A percentile compares a stretch with the other conserved stretches of the same genome.
Conservation (phyloP, 2,888 invertebrate genomes). For the Syrista parreyssii region DNA sequence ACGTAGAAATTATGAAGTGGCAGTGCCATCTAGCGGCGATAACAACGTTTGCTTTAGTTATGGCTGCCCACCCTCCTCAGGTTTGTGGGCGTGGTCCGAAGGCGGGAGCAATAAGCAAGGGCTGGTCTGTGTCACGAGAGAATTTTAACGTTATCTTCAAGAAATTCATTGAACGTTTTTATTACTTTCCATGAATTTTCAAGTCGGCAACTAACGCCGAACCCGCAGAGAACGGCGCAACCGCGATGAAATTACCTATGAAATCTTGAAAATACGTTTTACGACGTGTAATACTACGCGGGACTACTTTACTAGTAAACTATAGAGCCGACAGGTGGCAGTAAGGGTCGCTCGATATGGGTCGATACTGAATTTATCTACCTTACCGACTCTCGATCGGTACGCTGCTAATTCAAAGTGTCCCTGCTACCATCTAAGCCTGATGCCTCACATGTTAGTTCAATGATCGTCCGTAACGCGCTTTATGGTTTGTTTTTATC, state of each 20-base stretch:
- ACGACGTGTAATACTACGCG: slow-evolving; percentile 42
- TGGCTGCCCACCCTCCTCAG: slow-evolving; percentile 60
- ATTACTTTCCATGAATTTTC: not conserved
- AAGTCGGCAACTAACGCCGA: not conserved
- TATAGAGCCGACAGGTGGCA: slow-evolving; percentile 53
- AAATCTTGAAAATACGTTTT: not conserved
- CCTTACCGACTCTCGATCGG: slow-evolving; percentile 60
- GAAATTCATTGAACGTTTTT: not conserved
- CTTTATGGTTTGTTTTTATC: slow-evolving; percentile 64
- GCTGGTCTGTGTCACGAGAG: not conserved
- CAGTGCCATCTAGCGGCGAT: slow-evolving; percentile 63
- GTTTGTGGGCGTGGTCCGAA: slow-evolving; percentile 60
- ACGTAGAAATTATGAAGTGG: slow-evolving; percentile 9
- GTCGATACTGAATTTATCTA: slow-evolving; percentile 40
- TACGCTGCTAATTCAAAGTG: slow-evolving; percentile 47
- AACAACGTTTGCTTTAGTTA: slow-evolving; percentile 60
- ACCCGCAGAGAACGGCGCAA: not conserved
- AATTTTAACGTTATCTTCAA: not conserved
- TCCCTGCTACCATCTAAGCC: slow-evolving; percentile 54
- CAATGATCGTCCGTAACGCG: slow-evolving; percentile 62
- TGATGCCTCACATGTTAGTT: slow-evolving; percentile 53
- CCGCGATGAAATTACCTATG: not conserved
- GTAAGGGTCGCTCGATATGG: slow-evolving; percentile 24
- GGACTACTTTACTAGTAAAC: slow-evolving; percentile 47
- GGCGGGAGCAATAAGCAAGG: slow-evolving; percentile 31